Evolutionary conservation across 2,797 vertebrate genomes (phyloP).

Genomic region (Todus mexicanus): DNA sequence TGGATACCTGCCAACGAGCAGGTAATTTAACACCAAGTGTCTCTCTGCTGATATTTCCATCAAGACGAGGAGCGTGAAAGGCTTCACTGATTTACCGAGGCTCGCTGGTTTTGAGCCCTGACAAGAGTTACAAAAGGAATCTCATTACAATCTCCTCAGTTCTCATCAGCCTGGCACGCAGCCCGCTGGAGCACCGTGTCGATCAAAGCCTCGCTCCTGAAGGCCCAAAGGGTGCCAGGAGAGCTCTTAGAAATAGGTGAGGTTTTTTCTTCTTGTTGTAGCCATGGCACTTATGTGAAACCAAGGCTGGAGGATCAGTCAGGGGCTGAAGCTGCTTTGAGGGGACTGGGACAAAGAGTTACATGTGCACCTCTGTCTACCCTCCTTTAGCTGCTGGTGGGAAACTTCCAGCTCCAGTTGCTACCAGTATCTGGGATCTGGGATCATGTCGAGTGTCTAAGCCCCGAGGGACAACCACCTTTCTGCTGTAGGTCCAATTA

Average conservation of each 20-base stretch:
- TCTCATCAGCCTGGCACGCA: not conserved
- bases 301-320: not conserved
- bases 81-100: not conserved
- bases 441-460: not conserved
- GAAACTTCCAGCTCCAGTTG: not conserved
- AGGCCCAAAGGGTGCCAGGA: not conserved
- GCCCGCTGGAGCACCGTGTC: not conserved
- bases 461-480: not conserved
- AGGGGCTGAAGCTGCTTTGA: not conserved
- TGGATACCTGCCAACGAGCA: not conserved
- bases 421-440: not conserved
- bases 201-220: not conserved
- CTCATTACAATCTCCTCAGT: not conserved
- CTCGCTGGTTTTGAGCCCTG: not conserved
- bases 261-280: not conserved
- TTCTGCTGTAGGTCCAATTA: not conserved
- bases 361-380: not conserved
- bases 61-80: not conserved
- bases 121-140: slow-evolving; percentile 15
- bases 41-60: slow-evolving; percentile 1
- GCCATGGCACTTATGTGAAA: not conserved
- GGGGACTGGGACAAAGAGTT: not conserved
- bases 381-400: not conserved
- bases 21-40: not conserved
- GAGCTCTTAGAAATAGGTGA: not conserved